Base-by-base conservation (phyloP, 2,113 vertebrate genomes). In the Phyllostomus discolor region DNA sequence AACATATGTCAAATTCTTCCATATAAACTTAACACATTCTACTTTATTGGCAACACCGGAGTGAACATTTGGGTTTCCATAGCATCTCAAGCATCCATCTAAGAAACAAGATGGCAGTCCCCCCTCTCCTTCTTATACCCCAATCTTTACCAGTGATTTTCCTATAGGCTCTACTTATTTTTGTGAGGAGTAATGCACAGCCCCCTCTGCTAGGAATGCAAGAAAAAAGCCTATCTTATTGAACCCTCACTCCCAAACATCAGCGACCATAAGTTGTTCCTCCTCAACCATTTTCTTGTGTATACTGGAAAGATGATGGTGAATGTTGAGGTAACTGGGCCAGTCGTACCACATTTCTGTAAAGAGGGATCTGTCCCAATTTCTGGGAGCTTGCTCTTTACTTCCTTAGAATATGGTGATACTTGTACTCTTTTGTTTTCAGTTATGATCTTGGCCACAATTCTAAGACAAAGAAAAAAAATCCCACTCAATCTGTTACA, bases 381-480 rank as follows among this genome's bases (percentile, higher is more conserved):
- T 88, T 88, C 64, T 88, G 35, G 54, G 43, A 90, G 9, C 35
- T 72, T 43, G 26, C 33, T 59, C 28, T 78, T 10, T 82, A 3
- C 14, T 94, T 43, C 86, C 59, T 94, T 76, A 95, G 43, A 83
- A 88, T 33, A 1, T 76, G 7, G 38, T 88, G 35, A 79, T 19
- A 84, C 4, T 38, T 90, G 10, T 76, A 22, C 62, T 11, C 38
- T 96, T 88, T 54, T 70, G 93, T 54, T 92, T 95, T 91, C 20
- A 81, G 59, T 69, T 92, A 87, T 96, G 31, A 46, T 64, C 43
- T 38, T 92, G 70, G 26, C 1, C 31, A 97, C 33, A 94, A 81
- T 90, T 91, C 54, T 73, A 93, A 95, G 24, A 91, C 67, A 69
- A 86, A 86, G 46, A 62, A 76, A 82, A 82, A 85, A 91, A 96